Percentiles rank a stretch among this genome's conserved stretches.
Evolutionary conservation across 2,797 vertebrate species (phyloP).

Genomic region (Parauchenoglanis ngamensis): DNA sequence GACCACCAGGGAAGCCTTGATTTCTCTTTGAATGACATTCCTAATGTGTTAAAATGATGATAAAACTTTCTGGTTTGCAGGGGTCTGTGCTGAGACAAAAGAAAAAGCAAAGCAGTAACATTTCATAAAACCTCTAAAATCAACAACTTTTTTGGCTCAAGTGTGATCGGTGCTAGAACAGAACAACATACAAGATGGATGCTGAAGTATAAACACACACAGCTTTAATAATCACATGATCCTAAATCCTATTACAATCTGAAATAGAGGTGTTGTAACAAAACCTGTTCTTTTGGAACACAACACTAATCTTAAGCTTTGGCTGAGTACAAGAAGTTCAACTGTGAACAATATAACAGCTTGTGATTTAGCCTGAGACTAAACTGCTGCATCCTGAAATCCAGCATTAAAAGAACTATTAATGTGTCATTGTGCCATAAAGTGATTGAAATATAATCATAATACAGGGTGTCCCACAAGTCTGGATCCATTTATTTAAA

Average conservation of each 20-base stretch:
- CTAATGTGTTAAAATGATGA: neutral
- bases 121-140: neutral
- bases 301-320: neutral
- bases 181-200: neutral
- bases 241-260: conserved; percentile 17
- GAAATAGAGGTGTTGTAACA: neutral
- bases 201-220: neutral
- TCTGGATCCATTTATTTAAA: no score
- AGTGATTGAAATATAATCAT: neutral
- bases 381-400: neutral
- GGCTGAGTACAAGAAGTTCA: neutral
- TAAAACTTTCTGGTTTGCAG: neutral
- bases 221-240: neutral
- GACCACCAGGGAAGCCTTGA: no score
- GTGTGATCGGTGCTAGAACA: neutral
- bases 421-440: neutral
- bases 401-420: neutral
- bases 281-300: neutral
- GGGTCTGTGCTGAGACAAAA: neutral
- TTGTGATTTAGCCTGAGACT: conserved; percentile 17
- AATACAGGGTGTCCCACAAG: neutral
- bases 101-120: neutral
- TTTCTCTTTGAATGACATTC: neutral
- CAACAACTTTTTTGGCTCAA: neutral
- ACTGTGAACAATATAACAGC: neutral